Conservation (phyloP, 2,888 invertebrate genomes). For the Kuschelorhynchus macadamiae region DNA sequence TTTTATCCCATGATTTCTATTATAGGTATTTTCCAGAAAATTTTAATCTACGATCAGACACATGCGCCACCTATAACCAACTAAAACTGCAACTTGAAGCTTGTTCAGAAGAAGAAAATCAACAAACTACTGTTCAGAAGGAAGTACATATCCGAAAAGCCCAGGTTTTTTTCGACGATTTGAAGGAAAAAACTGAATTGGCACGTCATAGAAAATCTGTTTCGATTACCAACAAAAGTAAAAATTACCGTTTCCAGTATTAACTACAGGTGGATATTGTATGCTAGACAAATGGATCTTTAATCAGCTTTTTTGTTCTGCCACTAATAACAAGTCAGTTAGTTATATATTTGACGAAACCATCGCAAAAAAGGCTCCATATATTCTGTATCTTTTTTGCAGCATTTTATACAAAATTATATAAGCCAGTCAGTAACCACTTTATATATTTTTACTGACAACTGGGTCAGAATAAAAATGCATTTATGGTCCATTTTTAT, state of each 20-base stretch:
- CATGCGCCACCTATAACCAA: too few relatives aligned
- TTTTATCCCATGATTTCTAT: too few relatives aligned
- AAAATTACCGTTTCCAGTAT: conserved; percentile 33
- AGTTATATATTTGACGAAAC: conserved; percentile 45
- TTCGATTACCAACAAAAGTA: conserved; percentile 39
- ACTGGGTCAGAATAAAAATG: conserved; percentile 20
- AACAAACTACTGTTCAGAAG: too few relatives aligned
- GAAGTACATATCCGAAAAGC: too few relatives aligned
- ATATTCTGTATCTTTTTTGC: conserved; percentile 30
- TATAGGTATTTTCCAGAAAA: too few relatives aligned
- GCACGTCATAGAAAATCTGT: conserved; percentile 12
- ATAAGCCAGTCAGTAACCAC: conserved; percentile 11
- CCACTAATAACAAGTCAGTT: conserved; percentile 28
- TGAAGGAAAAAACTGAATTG: conserved; percentile 15
- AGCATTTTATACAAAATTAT: conserved; percentile 35
- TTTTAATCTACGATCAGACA: too few relatives aligned
- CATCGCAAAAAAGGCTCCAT: conserved; percentile 32
- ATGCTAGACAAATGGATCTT: conserved; percentile 40
- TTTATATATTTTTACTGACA: conserved; percentile 29
- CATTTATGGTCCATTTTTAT: conserved; percentile 29
- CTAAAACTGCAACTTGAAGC: too few relatives aligned
- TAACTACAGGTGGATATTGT: conserved; percentile 33
- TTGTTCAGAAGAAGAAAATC: too few relatives aligned
- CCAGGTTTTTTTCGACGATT: too few relatives aligned
- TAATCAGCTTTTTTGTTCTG: conserved; percentile 29